Base-by-base conservation (phyloP, 2,888 invertebrate species). In the Ophion ventricosus region DNA sequence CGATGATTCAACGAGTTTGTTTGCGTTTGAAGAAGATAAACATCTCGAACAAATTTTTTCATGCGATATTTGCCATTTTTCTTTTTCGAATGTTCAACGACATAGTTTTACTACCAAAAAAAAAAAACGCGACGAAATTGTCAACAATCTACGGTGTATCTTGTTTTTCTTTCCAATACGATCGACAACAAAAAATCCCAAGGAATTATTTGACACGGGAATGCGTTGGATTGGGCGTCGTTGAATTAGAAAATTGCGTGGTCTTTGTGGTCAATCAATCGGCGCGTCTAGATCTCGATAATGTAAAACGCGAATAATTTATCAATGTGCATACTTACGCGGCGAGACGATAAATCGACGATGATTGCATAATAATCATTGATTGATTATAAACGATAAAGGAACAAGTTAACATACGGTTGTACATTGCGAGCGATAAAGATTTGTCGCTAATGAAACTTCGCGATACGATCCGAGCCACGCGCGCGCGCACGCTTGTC, bases 331-430 rank as follows among this genome's bases (percentile, higher is more conserved):
- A 54, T 1, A 20, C 26, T 70, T 56, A 70, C 29, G 20, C 43
- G 4, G 40, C 7, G 43, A n/a, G 43, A 43, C 17, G 26, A 67
- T 67, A 1, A 17, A 56, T 10, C 26, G 11, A 70, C 26, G 7
- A 14, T 49, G 11, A 70, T 70, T 56, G 69, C 54, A 56, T 29
- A 56, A 70, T 56, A 56, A 70, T 70, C 26, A 56, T 70, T 70
- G 29, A 56, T 70, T 56, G n/a, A 70, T 70, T 29, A 11, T 11
- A 1, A 29, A 20, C 8, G 11, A 70, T 70, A 29, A 11, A 56
- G 20, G 23, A 23, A 57, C 29, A 11, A n/a, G 17, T n/a, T 10
- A 8, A 26, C 4, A 10, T 70, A 26, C 2, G 10, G 20, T 67
- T 17, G 14, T 54, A 29, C 10, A 70, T 29, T 14, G 25, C 69